Base-by-base conservation (phyloP, 2,797 vertebrate genomes). In the Peromyscus melanophrys region DNA sequence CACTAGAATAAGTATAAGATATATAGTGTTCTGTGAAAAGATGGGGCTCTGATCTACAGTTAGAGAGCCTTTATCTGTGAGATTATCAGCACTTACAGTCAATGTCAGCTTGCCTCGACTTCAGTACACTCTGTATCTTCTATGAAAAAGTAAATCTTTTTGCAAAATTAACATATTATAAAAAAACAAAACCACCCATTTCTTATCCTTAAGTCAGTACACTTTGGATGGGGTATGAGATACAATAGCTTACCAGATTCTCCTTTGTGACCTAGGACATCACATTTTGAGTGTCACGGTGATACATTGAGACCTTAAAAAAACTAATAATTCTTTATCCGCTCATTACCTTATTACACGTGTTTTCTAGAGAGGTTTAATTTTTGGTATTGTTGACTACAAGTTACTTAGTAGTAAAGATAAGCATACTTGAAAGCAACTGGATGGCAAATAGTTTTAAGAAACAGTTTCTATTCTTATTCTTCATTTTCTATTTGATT, bases 401-500 rank as follows among this genome's bases (percentile, higher is more conserved):
- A 87, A 61, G 21, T 67, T 21, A 11, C 82, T 92, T 63, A 75
- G 21, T 69, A 97, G 43, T 76, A 78, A 95, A 92, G 11, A 76
- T 55, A 57, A 90, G 2, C 61, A 85, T 27, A 69, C 17, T 55
- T 83, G 6, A 86, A 96, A 73, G 27, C n/a, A 89, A 83, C 4
- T n/a, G n/a, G 95, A 77, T 89, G 59, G 52, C 29, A 94, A 96
- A 40, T 80, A 77, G 8, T 12, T 73, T 37, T 96, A 55, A 83
- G 86, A 16, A 92, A 17, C 0, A 73, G 0, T 67, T 77, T 65
- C 49, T 52, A 40, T n/a, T 11, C 96, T 46, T 76, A 96, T 57
- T n/a, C 29, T 27, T 92, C 10, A 43, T 57, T 4, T 83, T 98
- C n/a, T 29, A 23, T 95, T 37, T 85, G 43, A 55, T 77, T 49